A percentile compares a stretch with the other conserved stretches of the same genome.
Evolutionary conservation across 2,797 vertebrate genomes (phyloP).

Genomic region (Bufotes viridis): DNA sequence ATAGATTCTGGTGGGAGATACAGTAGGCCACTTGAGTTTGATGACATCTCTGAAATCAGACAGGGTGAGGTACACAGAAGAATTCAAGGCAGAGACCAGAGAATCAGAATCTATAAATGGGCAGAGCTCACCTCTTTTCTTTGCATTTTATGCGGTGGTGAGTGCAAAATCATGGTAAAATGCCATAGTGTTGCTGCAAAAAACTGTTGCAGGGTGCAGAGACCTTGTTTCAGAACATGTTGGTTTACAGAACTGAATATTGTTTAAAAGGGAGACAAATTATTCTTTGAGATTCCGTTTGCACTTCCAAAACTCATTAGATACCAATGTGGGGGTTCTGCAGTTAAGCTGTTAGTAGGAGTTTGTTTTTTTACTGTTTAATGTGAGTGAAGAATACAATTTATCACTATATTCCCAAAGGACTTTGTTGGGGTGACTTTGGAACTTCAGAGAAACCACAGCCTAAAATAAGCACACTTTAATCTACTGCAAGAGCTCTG

Average conservation of each 20-base stretch:
- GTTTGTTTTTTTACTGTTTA: conserved; percentile 3
- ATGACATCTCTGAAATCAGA: too few relatives aligned
- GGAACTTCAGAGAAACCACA: not conserved
- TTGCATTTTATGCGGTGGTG: too few relatives aligned
- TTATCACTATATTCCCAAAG: conserved; percentile 21
- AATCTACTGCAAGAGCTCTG: not conserved
- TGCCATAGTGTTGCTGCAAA: too few relatives aligned
- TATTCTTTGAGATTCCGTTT: not conserved
- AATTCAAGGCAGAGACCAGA: too few relatives aligned
- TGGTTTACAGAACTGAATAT: not conserved
- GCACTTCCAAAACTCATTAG: not conserved
- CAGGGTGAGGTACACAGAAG: too few relatives aligned
- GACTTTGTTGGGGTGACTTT: not conserved
- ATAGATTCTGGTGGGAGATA: too few relatives aligned
- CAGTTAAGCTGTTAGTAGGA: not conserved
- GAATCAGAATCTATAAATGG: too few relatives aligned
- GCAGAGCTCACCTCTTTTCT: too few relatives aligned
- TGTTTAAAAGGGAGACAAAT: not conserved
- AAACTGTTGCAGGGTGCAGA: too few relatives aligned
- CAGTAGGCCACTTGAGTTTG: too few relatives aligned
- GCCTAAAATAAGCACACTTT: not conserved
- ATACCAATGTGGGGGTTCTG: not conserved
- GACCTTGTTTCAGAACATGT: too few relatives aligned
- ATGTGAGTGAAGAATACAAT: not conserved
- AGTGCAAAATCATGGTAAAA: too few relatives aligned